A percentile compares a stretch with the other conserved stretches of the same genome.
These are phyloP conservation scores for Didymodactylos carnosus DNA, from an alignment of 2,888 invertebrate genomes.

Conservation along the genomic window DNA sequence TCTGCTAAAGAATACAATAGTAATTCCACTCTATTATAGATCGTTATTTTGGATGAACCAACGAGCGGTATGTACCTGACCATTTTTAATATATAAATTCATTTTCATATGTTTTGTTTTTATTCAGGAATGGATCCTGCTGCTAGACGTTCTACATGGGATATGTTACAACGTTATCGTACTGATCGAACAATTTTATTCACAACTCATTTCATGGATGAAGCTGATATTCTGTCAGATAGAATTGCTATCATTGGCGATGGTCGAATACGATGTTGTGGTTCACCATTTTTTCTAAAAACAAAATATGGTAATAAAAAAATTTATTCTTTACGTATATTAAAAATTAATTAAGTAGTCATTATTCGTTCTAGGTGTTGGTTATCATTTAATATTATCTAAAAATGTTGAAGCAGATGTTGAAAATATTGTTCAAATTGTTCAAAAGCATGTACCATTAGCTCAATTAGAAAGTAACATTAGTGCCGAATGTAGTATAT, in stretches of 20 bases:
- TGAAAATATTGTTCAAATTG: constrained; percentile 40
- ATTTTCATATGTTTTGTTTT: no score
- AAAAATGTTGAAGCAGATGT: neutral
- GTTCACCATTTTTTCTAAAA: constrained; percentile 53
- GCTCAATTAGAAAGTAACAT: constrained; percentile 41
- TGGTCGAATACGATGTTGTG: constrained; percentile 57
- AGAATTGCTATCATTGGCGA: constrained; percentile 67
- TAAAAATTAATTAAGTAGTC: no score
- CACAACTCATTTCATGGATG: constrained; percentile 64
- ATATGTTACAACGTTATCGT: constrained; percentile 46
- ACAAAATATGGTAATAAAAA: constrained; percentile 49
- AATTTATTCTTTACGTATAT: no score
- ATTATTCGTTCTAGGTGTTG: neutral
- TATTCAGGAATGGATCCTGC: constrained; percentile 42
- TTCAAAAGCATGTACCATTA: constrained; percentile 46
- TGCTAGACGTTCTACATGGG: constrained; percentile 47
- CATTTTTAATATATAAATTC: no score
- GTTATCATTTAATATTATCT: neutral
- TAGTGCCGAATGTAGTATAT: constrained; percentile 27
- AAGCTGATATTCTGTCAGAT: constrained; percentile 66
- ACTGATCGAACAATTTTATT: constrained; percentile 55
- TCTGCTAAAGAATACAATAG: no score
- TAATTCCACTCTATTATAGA: no score
- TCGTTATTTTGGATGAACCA: constrained; percentile 40
- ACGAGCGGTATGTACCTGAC: constrained; percentile 23